A percentile compares a stretch with the other conserved stretches of the same genome.
These are phyloP conservation scores for Melanogrammus aeglefinus DNA, from an alignment of 2,797 vertebrate species.

Conservation along the genomic window DNA sequence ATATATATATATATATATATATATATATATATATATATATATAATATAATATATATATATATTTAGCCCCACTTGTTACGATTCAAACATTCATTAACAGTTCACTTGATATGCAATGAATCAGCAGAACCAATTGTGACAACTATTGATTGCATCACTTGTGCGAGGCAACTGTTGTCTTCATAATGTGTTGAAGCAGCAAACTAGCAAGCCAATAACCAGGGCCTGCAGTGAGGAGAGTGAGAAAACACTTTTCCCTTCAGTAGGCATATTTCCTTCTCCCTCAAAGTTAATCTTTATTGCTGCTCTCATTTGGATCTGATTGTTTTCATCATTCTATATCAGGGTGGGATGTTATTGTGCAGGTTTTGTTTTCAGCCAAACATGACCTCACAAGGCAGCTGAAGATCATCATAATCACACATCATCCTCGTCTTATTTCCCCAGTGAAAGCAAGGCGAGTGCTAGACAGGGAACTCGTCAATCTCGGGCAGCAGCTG, in stretches of 20 bases:
- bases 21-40: too few species aligned
- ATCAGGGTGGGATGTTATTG: background rate
- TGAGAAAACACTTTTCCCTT: background rate
- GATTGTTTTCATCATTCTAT: background rate
- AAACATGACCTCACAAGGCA: background rate
- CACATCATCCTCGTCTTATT: background rate
- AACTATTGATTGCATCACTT: background rate
- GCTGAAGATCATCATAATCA: background rate
- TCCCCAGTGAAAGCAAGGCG: background rate
- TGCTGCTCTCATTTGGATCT: background rate
- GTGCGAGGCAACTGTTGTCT: background rate
- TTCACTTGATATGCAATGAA: background rate
- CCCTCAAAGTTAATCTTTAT: background rate
- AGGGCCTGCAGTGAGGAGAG: too few species aligned
- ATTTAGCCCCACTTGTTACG: background rate
- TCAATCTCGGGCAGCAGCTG: constrained; percentile 55
- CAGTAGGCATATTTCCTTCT: background rate
- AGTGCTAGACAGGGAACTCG: constrained; percentile 1
- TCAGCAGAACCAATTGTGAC: background rate
- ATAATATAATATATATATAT: background rate
- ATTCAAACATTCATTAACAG: background rate
- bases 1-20: too few species aligned
- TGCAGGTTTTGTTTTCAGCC: background rate
- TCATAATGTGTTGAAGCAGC: background rate
- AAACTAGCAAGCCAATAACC: background rate